Conservation (phyloP, 2,797 vertebrate species). For the Antennarius maculatus region DNA sequence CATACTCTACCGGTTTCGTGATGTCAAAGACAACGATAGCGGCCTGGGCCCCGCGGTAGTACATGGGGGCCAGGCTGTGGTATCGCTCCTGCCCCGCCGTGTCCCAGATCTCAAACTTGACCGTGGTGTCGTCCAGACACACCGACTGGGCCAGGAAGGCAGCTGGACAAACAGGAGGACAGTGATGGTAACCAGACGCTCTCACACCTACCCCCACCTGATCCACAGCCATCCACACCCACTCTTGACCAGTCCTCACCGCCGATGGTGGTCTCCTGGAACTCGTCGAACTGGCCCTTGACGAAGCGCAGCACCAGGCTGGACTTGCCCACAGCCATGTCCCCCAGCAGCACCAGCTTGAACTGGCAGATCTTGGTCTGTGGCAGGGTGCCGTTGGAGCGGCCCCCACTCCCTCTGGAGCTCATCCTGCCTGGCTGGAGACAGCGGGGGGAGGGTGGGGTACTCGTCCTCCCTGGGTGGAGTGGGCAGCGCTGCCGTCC, state of each 20-base stretch:
- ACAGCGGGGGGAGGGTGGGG: slow-evolving; percentile 47
- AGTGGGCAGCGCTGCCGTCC: slow-evolving; percentile 32
- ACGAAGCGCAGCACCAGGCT: slow-evolving; percentile 88
- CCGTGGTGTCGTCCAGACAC: slow-evolving; percentile 87
- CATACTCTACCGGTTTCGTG: slow-evolving; percentile 82
- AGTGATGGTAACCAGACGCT: neutral
- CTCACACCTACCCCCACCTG: neutral
- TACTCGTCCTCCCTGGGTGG: slow-evolving; percentile 61
- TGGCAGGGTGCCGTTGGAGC: slow-evolving; percentile 79
- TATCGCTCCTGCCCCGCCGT: slow-evolving; percentile 88
- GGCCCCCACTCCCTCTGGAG: slow-evolving; percentile 82
- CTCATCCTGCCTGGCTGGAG: slow-evolving; percentile 72
- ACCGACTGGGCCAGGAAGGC: slow-evolving; percentile 88
- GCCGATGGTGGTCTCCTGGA: slow-evolving; percentile 88
- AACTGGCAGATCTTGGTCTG: slow-evolving; percentile 91
- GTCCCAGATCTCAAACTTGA: slow-evolving; percentile 92
- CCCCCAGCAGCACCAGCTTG: slow-evolving; percentile 86
- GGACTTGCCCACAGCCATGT: slow-evolving; percentile 89
- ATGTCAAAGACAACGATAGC: slow-evolving; percentile 89
- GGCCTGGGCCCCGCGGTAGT: slow-evolving; percentile 88
- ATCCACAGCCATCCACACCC: neutral
- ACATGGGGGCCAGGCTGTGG: slow-evolving; percentile 90
- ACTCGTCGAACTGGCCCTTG: slow-evolving; percentile 88
- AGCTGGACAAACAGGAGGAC: slow-evolving; percentile 63
- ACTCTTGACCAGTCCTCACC: slow-evolving; percentile 65